Evolutionary conservation across 2,113 vertebrate genomes (phyloP).

Genomic region (Mungos mungo): DNA sequence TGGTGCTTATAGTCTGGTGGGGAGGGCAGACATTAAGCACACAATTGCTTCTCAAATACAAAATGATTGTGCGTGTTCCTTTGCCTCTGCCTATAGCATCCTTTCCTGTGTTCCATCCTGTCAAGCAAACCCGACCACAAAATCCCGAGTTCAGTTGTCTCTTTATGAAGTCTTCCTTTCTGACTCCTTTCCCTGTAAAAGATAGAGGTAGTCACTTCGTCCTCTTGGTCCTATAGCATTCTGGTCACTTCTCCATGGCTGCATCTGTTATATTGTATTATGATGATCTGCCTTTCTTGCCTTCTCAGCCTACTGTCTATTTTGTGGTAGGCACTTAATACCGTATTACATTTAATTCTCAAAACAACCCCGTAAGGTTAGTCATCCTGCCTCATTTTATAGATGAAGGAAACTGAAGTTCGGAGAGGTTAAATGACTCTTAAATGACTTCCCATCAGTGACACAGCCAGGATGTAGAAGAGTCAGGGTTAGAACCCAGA

Average conservation of each 20-base stretch:
- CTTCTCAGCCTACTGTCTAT: background rate
- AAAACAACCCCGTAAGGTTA: conserved; percentile 56
- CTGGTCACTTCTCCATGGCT: background rate
- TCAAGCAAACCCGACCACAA: background rate
- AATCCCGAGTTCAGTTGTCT: background rate
- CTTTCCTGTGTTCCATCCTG: background rate
- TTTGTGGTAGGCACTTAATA: conserved; percentile 54
- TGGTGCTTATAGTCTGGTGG: background rate
- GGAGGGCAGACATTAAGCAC: background rate
- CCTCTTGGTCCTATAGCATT: background rate
- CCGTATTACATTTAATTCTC: conserved; percentile 58
- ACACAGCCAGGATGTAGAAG: conserved; percentile 49
- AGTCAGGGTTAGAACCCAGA: conserved; percentile 48
- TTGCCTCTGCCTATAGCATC: background rate
- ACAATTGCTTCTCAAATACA: background rate
- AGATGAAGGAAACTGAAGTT: conserved; percentile 65
- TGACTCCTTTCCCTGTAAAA: background rate
- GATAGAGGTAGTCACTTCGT: background rate
- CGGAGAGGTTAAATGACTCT: conserved; percentile 66
- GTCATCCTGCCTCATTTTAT: conserved; percentile 31
- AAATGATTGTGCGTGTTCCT: background rate
- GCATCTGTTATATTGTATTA: background rate
- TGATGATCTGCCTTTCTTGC: background rate
- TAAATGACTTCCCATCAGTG: conserved; percentile 54
- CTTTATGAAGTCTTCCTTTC: conserved; percentile 7